A percentile compares a stretch with the other conserved stretches of the same genome.
These are phyloP conservation scores for Laupala kohalensis DNA, from an alignment of 1,140 invertebrate genomes.

Conservation along the genomic window DNA sequence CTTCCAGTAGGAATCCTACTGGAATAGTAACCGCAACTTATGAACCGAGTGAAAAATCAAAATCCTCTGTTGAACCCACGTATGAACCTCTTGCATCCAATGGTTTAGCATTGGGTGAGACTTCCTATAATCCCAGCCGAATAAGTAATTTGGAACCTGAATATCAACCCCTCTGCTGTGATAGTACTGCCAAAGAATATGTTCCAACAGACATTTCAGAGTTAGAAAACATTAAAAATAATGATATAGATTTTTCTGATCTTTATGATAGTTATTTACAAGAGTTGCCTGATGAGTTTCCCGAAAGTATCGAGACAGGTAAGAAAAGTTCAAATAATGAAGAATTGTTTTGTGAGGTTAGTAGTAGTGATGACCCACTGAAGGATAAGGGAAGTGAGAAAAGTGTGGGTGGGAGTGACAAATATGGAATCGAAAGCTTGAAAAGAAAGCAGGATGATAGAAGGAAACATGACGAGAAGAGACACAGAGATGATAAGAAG, in stretches of 20 bases:
- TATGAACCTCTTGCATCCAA: conserved; percentile 6
- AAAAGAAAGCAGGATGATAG: not conserved
- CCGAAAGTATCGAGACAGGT: too few species aligned
- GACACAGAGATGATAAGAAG: not conserved
- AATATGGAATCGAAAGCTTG: not conserved
- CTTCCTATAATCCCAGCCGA: not conserved
- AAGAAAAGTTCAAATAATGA: too few species aligned
- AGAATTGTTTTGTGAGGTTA: not conserved
- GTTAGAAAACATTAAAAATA: not conserved
- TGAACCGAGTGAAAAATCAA: conserved; percentile 4
- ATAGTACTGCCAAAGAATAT: not conserved
- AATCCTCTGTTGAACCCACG: not conserved
- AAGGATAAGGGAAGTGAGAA: not conserved
- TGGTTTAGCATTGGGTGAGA: not conserved
- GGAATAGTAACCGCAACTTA: not conserved
- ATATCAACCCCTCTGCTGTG: not conserved
- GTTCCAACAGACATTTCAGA: conserved; percentile 9
- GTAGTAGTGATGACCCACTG: not conserved
- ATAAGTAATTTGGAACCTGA: not conserved
- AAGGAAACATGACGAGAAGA: not conserved
- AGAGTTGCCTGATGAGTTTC: not conserved
- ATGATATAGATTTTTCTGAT: too few species aligned
- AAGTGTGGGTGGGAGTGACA: not conserved
- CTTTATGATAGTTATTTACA: not conserved
- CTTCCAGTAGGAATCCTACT: not conserved